Evolutionary conservation across 2,888 invertebrate genomes (phyloP).

Genomic region (Drosophila aldrichi): DNA sequence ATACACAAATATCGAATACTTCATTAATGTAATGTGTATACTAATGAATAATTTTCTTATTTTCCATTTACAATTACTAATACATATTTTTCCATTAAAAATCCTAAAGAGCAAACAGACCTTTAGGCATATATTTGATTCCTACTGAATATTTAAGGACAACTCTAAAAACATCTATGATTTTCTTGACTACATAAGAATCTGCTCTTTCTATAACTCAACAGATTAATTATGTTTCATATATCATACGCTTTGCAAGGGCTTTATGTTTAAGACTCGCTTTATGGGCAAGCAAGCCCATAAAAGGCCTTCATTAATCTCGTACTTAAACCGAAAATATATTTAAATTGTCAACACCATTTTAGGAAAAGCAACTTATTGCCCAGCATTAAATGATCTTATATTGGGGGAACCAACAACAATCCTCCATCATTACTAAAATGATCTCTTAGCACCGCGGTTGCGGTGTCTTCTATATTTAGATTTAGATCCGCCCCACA

Average conservation of each 20-base stretch:
- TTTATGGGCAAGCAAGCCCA: not conserved
- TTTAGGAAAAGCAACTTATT: conserved; percentile 50
- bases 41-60: no score
- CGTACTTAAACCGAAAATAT: conserved; percentile 32
- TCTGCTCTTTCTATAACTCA: not conserved
- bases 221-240: not conserved
- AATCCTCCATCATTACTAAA: conserved; percentile 30
- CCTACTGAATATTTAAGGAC: no score
- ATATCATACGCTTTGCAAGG: conserved; percentile 17
- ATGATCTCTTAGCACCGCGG: conserved; percentile 17
- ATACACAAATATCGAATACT: no score
- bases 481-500: conserved; percentile 28
- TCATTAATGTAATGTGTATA: no score
- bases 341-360: conserved; percentile 65
- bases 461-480: conserved; percentile 52
- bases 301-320: conserved; percentile 24
- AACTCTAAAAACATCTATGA: not conserved
- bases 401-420: not conserved
- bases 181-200: no score
- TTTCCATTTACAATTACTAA: no score
- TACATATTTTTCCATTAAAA: no score
- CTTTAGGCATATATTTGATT: no score
- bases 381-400: conserved; percentile 25
- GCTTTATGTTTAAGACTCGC: conserved; percentile 1
- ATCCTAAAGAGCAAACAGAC: no score